Base-by-base conservation (phyloP, 2,113 vertebrate genomes). In the Callopanchax toddi region DNA sequence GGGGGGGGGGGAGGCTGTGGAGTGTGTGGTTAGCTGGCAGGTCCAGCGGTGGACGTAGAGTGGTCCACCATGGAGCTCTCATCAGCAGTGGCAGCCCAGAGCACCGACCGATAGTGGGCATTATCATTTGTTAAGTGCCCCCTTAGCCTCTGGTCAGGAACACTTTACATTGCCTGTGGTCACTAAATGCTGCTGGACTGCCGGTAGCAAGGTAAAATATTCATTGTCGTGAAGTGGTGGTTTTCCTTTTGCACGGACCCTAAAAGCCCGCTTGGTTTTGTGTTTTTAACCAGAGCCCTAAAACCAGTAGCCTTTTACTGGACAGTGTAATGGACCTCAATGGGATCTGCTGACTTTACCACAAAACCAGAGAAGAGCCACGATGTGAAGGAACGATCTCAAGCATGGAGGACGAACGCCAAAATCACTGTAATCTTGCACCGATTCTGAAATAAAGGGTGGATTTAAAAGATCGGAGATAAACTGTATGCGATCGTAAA, bases 91-190 rank as follows among this genome's bases (percentile, higher is more conserved):
- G 82, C 82, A 78, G 71, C 83, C 78, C 76, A 40, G 58, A 86
- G 79, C 82, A 76, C 75, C 83, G 87, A 88, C 79, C 89, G 87
- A 89, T 89, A 86, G 87, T 83, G 89, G 91, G 91, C 91, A 93
- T 91, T 87, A 91, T 89, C 85, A 89, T 91, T 92, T 93, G 92
- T 93, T 93, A 93, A 93, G 92, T 92, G 91, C 89, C 90, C 88
- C 82, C 81, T 89, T 86, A 48, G 88, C 86, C 89, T 90, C 87
- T 90, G 91, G 92, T 88, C 90, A 92, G 88, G 81, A 93, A 90
- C 92, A 92, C 92, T 93, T 93, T 93, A 93, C 90, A 87, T 80
- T 79, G 86, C 85, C 88, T 93, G 92, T 91, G 92, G 92, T 93
- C 89, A 86, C 86, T 92, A 90, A 91, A 87, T 86, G 87, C 87